A percentile compares a stretch with the other conserved stretches of the same genome.
phyloP scores from a whole-genome alignment of 2,888 invertebrate species.

The Limnephilus lunatus region DNA sequence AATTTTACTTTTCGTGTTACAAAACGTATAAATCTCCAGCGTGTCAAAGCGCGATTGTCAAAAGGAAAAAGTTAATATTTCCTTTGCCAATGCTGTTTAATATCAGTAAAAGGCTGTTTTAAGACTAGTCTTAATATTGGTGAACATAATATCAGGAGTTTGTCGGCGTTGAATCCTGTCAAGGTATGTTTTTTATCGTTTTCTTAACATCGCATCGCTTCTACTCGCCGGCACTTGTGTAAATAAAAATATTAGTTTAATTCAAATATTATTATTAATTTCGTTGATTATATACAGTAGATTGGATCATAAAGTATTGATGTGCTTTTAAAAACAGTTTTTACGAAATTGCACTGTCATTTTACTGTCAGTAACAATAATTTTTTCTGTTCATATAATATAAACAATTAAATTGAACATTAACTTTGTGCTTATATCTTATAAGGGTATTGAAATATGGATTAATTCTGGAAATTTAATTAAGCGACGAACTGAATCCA shows the following conservation, averaged over 20 bases:
- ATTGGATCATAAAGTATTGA: not conserved
- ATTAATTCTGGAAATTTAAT: too few species aligned
- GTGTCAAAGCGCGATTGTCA: constrained; percentile 51
- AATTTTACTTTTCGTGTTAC: not conserved
- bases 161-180: not conserved
- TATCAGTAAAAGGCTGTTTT: constrained; percentile 14
- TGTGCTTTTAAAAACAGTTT: not conserved
- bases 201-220: not conserved
- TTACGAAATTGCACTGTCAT: not conserved
- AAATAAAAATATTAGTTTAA: not conserved
- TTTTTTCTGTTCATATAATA: not conserved
- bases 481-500: too few species aligned
- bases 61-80: constrained; percentile 13
- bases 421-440: too few species aligned
- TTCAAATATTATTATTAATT: not conserved
- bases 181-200: constrained; percentile 26
- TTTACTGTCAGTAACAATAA: not conserved
- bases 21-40: constrained; percentile 31
- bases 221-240: not conserved
- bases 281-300: not conserved
- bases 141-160: constrained; percentile 14
- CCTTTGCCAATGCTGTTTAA: not conserved
- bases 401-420: not conserved
- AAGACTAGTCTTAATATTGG: not conserved
- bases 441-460: too few species aligned